Evolutionary conservation across 2,888 invertebrate species (phyloP).

Genomic region (Parochlus steinenii): DNA sequence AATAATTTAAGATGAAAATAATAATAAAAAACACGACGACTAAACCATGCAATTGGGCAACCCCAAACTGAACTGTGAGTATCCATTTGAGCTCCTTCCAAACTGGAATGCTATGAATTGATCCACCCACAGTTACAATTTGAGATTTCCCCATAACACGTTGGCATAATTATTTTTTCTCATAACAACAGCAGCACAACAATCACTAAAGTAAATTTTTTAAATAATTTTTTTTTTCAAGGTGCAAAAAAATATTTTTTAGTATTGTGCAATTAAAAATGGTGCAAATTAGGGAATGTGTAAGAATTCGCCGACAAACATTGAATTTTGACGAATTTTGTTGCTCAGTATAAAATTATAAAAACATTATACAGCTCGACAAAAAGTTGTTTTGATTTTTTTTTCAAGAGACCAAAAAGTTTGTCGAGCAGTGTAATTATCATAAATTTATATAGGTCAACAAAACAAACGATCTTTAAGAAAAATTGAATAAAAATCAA

Average conservation of each 20-base stretch:
- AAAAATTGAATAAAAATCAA: neutral
- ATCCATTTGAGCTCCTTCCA: too few species aligned
- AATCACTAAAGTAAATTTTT: slow-evolving; percentile 3
- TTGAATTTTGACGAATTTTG: too few species aligned
- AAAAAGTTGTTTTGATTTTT: too few species aligned
- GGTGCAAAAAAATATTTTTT: neutral
- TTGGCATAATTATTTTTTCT: slow-evolving; percentile 8
- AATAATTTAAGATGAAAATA: neutral
- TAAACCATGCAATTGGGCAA: slow-evolving; percentile 23
- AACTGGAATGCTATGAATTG: neutral
- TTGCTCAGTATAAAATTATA: too few species aligned
- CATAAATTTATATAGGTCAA: neutral
- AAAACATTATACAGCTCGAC: too few species aligned
- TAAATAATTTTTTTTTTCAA: neutral
- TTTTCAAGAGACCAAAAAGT: too few species aligned
- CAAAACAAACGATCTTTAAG: neutral
- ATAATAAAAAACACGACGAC: slow-evolving; percentile 15
- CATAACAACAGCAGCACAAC: slow-evolving; percentile 11
- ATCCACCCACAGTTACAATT: slow-evolving; percentile 93
- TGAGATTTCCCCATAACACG: slow-evolving; percentile 78
- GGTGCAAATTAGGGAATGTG: too few species aligned
- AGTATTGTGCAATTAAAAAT: neutral
- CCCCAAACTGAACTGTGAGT: slow-evolving; percentile 32
- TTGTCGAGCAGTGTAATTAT: too few species aligned
- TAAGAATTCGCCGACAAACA: too few species aligned